Base-by-base conservation (phyloP, 2,113 vertebrate species). In the Spermophilus dauricus region DNA sequence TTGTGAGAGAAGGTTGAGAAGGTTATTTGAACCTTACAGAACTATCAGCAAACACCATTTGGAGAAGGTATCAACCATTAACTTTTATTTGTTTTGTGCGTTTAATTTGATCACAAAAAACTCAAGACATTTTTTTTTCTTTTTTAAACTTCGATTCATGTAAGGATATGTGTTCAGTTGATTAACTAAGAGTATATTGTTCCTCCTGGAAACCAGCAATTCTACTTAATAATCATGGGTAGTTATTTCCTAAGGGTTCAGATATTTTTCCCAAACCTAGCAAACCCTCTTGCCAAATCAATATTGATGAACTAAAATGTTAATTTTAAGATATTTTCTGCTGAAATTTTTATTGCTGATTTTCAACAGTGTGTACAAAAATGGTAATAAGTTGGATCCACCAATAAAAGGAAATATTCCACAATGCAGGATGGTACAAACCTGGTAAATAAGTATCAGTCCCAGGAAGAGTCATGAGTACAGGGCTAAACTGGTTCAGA, bases 321-420 rank as follows among this genome's bases (percentile, higher is more conserved):
- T 86, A 30, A 92, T 83, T 77, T 82, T 56, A 82, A 94, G 30
- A 63, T 51, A 17, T 72, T 85, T 95, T 92, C 45, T 86, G 2
- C 75, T 83, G 72, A 83, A 92, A 84, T 58, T 86, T 78, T 69
- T 90, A 78, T 75, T 92, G 45, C n/a, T 53, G 53, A 80, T 87
- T 89, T 91, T 82, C 86, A 77, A 37, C 9, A 82, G 51, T 34
- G 42, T 92, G 12, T 86, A 72, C 32, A 90, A 81, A 91, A 96
- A 77, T 37, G 39, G 5, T 17, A 22, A 63, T 30, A 89, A 28
- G 3, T 63, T 92, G 58, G 61, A 86, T 81, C 13, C 51, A 63
- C 1, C 30, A 51, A 73, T 45, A 70, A 58, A 91, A 90, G 32
- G 22, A 26, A 95, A 77, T 73, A 90, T 9, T 77, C 20, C 30